Evolutionary conservation across 2,113 vertebrate species (phyloP), one percentile per base, ranked within the genome.

Genomic region (Limanda limanda): DNA sequence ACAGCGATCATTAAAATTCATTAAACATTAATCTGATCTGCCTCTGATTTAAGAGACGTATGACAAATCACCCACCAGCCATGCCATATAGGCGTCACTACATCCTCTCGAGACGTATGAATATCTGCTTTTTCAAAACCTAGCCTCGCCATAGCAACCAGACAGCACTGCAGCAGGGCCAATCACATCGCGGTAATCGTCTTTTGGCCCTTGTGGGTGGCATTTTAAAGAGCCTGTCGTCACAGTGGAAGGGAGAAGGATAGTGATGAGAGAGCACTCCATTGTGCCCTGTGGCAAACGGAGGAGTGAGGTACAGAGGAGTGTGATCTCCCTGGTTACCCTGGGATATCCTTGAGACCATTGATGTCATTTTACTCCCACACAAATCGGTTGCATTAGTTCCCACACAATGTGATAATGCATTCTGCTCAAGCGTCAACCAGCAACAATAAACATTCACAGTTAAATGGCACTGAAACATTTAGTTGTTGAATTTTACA

Each of bases 21-120:
- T 87, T 80, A 84, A 90, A 87, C 57, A 86, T 89, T 91, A 72
- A 89, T 91, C 62, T 63, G 52, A 82, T 81, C 71, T 25, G 74
- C 55, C 67, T 83, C 87, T 83, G 88, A 88, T 88, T 88, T 85
- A 81, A 88, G 85, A 77, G 56, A 74, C 85, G 37, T 31, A 21
- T 83, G 89, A 89, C 69, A 62, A 86, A 89, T 91, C 76, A 79
- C 83, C 83, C n/a, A 45, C 20, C 52, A 25, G 51, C 56, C 57
- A 5, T 67, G 13, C 70, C 60, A 42, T 64, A 52, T 21, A 62
- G 76, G 35, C 84, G 65, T 85, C 84, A 66, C 40, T 2, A 58
- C 78, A 15, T 70, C 79, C 82, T 85, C 84, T 55, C 0, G 17
- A 81, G 54, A 71, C 56, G n/a, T 54, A 40, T 71, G 54, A 74